Percentiles rank a stretch among this genome's conserved stretches.
Conservation (phyloP, 1,140 invertebrate species). For the Grapholita molesta region DNA sequence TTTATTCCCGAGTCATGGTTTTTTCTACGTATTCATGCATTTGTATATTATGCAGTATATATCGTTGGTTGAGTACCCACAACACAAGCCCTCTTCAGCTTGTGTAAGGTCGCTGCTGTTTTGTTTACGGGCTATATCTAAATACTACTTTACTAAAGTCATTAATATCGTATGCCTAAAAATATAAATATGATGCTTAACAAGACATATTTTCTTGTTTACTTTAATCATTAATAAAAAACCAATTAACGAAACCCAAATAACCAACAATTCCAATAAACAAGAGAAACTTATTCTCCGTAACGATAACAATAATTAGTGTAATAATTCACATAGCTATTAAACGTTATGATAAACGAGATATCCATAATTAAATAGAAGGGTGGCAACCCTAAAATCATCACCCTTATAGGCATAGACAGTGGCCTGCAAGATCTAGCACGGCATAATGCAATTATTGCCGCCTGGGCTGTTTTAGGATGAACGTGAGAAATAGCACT, state of each 20-base stretch:
- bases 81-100: too few relatives aligned
- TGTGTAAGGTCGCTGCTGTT: too few relatives aligned
- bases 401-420: slow-evolving; percentile 40
- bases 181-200: too few relatives aligned
- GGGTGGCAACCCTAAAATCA: slow-evolving; percentile 47
- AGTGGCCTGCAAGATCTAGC: slow-evolving; percentile 50
- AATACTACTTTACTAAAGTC: too few relatives aligned
- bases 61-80: too few relatives aligned
- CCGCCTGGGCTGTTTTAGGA: slow-evolving; percentile 56
- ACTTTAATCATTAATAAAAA: background rate
- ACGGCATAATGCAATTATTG: slow-evolving; percentile 72
- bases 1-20: too few relatives aligned
- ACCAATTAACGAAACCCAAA: background rate
- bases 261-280: slow-evolving; percentile 23
- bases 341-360: slow-evolving; percentile 58
- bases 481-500: slow-evolving; percentile 65
- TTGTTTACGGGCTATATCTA: too few relatives aligned
- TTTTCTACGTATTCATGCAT: too few relatives aligned
- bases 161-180: too few relatives aligned
- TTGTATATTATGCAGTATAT: too few relatives aligned
- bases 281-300: slow-evolving; percentile 9
- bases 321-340: slow-evolving; percentile 54
- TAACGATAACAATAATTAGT: slow-evolving; percentile 44
- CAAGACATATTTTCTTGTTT: too few relatives aligned
- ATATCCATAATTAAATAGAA: slow-evolving; percentile 61